A percentile compares a stretch with the other conserved stretches of the same genome.
Conservation (phyloP, 2,797 vertebrate species). For the Gambelia wislizenii region DNA sequence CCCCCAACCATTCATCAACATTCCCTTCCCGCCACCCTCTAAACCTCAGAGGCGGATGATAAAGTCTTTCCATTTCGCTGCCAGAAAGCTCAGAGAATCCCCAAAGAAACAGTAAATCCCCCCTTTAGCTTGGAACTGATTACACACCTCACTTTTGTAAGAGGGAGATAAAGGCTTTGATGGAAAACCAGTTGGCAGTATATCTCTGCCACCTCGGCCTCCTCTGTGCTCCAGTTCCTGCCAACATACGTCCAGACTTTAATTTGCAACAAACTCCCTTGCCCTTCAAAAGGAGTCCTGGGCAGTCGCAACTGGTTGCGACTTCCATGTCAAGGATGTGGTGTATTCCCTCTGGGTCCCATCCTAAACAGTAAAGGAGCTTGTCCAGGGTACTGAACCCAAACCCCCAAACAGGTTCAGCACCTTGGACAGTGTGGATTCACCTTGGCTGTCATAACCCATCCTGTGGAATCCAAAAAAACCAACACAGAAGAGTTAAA, state of each 20-base stretch:
- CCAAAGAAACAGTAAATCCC: constrained; percentile 36
- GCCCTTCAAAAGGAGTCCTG: too few relatives aligned
- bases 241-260: not conserved
- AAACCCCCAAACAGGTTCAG: not conserved
- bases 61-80: constrained; percentile 22
- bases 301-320: too few relatives aligned
- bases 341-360: not conserved
- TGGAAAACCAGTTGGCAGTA: not conserved
- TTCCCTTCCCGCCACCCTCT: not conserved
- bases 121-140: constrained; percentile 33
- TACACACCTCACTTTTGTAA: constrained; percentile 31
- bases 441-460: too few relatives aligned
- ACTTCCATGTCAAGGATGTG: too few relatives aligned
- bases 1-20: not conserved
- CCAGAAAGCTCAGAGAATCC: constrained; percentile 39
- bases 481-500: too few relatives aligned
- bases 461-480: too few relatives aligned
- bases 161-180: constrained; percentile 25
- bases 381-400: not conserved
- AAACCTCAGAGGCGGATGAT: constrained; percentile 23
- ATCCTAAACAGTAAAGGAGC: not conserved
- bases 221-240: not conserved
- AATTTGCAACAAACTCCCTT: not conserved
- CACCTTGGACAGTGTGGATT: not conserved
- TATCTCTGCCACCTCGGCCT: not conserved